Evolutionary conservation across 1,140 invertebrate genomes (phyloP).

Genomic region (Scaptodrosophila lebanonensis): DNA sequence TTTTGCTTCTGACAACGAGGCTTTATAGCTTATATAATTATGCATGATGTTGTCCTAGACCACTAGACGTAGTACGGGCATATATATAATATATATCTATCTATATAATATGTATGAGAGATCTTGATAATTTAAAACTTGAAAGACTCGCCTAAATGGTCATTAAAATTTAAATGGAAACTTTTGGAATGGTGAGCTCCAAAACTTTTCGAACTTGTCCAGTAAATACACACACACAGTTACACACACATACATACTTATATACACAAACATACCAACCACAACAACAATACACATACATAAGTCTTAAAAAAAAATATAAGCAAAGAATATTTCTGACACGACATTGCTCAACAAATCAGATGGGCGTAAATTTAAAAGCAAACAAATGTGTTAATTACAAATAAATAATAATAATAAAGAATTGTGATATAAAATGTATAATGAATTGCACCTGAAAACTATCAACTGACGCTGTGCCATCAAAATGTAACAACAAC

Average conservation of each 20-base stretch:
- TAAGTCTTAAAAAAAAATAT: slow-evolving; percentile 8
- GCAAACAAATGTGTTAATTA: slow-evolving; percentile 55
- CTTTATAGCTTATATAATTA: no score
- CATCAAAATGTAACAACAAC: slow-evolving; percentile 49
- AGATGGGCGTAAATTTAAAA: slow-evolving; percentile 58
- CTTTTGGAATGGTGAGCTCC: no score
- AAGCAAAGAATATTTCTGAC: slow-evolving; percentile 51
- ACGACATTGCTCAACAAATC: slow-evolving; percentile 52
- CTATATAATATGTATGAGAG: no score
- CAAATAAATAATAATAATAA: slow-evolving; percentile 54
- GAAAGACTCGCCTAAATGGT: no score
- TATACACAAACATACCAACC: neutral
- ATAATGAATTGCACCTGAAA: slow-evolving; percentile 73
- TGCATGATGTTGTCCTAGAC: no score
- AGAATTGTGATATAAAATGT: slow-evolving; percentile 71
- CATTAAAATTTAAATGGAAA: slow-evolving; percentile 19
- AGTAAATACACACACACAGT: neutral
- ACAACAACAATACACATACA: neutral
- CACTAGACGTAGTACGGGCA: no score
- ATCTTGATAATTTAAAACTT: no score
- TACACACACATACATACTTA: slow-evolving; percentile 22
- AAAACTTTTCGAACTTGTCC: no score
- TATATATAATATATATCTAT: no score
- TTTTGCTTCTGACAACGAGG: no score
- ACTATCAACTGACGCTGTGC: slow-evolving; percentile 71